Conservation (phyloP, 2,888 invertebrate species). For the Lasius fuliginosus region DNA sequence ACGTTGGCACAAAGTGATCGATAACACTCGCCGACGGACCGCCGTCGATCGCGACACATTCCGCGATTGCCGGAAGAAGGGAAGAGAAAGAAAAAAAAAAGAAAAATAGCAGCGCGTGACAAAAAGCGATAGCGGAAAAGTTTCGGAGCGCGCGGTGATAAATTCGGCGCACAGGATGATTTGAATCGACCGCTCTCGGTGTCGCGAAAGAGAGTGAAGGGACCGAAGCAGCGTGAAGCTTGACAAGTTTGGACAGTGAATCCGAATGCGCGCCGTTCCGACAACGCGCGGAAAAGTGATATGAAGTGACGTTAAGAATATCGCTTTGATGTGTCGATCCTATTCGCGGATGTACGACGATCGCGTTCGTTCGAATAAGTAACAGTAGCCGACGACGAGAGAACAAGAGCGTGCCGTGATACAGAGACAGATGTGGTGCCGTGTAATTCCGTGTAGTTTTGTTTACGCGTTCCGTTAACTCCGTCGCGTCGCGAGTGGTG, state of each 20-base stretch:
- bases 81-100: not conserved
- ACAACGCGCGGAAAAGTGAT: not conserved
- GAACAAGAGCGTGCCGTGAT: not conserved
- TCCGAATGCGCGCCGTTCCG: not conserved
- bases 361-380: not conserved
- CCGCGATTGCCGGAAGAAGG: conserved; percentile 33
- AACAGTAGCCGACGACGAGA: not conserved
- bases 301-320: not conserved
- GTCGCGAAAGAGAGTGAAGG: not conserved
- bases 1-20: conserved; percentile 55
- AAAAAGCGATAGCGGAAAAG: not conserved
- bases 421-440: conserved; percentile 36
- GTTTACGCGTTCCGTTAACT: conserved; percentile 28
- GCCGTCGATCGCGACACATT: conserved; percentile 45
- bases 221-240: not conserved
- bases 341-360: not conserved
- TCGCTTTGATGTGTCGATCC: no score
- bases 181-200: conserved; percentile 22
- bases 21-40: conserved; percentile 52
- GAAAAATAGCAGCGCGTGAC: not conserved
- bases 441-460: not conserved
- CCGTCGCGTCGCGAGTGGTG: conserved; percentile 25
- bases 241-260: not conserved
- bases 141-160: not conserved
- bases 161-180: not conserved